These are phyloP conservation scores for Cabera pusaria DNA, from an alignment of 2,888 invertebrate genomes.

Conservation along the genomic window DNA sequence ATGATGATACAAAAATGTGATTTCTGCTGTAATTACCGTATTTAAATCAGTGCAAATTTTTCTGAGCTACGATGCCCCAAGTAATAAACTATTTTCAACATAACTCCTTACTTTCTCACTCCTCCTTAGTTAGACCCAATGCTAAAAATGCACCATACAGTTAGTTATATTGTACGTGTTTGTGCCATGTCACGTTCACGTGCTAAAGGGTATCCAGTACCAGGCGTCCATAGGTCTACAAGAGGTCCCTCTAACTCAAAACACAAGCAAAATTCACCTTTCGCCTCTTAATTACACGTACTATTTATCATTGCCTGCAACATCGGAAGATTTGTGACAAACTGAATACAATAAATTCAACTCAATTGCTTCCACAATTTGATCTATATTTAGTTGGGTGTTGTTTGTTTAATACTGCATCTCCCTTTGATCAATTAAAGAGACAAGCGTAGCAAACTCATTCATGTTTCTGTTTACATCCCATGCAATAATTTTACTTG, in stretches of 20 bases:
- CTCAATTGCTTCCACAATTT: slow-evolving; percentile 6
- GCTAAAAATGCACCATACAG: no score
- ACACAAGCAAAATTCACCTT: slow-evolving; percentile 1
- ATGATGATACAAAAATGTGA: no score
- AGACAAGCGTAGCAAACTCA: slow-evolving; percentile 1
- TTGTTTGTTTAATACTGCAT: slow-evolving; percentile 4
- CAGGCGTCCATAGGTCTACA: slow-evolving; percentile 17
- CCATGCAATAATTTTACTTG: no score
- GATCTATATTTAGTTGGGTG: slow-evolving; percentile 5
- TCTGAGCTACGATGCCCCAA: no score
- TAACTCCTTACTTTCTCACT: no score
- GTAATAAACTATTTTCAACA: no score
- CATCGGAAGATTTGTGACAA: background rate
- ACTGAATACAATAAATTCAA: slow-evolving; percentile 2
- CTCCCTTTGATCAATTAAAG: slow-evolving; percentile 8
- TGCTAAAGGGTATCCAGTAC: slow-evolving; percentile 21
- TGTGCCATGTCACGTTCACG: slow-evolving; percentile 19
- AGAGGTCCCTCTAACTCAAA: slow-evolving; percentile 7
- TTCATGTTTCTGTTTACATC: slow-evolving; percentile 5
- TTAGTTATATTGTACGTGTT: no score
- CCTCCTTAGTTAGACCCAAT: no score
- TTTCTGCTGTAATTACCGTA: no score
- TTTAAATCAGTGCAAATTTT: no score
- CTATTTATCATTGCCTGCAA: background rate
- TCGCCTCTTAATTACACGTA: background rate